Evolutionary conservation across 1,140 invertebrate genomes (phyloP).

Genomic region (Drosophila quadrilineata): DNA sequence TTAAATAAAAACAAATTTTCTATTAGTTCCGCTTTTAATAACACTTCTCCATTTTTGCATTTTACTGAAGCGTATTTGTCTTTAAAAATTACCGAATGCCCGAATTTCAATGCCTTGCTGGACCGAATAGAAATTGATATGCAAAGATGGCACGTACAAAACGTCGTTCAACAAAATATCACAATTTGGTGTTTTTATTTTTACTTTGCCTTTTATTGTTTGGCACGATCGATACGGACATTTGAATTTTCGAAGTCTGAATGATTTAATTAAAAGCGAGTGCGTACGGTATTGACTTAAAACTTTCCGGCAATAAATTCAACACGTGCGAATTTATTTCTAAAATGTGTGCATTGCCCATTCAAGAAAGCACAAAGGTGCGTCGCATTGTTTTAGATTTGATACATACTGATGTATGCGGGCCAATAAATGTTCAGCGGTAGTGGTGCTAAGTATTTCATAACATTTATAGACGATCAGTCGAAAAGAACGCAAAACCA

Average conservation of each 20-base stretch:
- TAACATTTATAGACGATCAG: not conserved
- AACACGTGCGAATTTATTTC: not conserved
- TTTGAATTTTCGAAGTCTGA: not conserved
- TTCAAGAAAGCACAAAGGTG: not conserved
- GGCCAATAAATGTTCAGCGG: too few species aligned
- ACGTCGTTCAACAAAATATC: too few species aligned
- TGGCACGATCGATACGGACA: not conserved
- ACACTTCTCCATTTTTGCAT: too few species aligned
- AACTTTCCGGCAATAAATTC: not conserved
- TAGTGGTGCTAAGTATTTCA: not conserved
- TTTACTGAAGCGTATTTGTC: too few species aligned
- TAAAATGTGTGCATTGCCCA: not conserved
- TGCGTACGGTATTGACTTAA: not conserved
- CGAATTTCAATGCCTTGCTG: too few species aligned
- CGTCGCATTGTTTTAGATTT: not conserved
- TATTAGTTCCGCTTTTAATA: too few species aligned
- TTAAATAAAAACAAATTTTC: too few species aligned
- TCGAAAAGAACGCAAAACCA: not conserved
- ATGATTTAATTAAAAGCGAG: not conserved
- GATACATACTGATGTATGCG: not conserved
- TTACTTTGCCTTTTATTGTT: too few species aligned
- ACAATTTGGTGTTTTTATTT: too few species aligned
- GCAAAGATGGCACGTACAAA: too few species aligned
- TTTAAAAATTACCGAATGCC: too few species aligned
- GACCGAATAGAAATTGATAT: too few species aligned